Conservation (phyloP, 2,113 vertebrate species). For the Percopsis transmontana region DNA sequence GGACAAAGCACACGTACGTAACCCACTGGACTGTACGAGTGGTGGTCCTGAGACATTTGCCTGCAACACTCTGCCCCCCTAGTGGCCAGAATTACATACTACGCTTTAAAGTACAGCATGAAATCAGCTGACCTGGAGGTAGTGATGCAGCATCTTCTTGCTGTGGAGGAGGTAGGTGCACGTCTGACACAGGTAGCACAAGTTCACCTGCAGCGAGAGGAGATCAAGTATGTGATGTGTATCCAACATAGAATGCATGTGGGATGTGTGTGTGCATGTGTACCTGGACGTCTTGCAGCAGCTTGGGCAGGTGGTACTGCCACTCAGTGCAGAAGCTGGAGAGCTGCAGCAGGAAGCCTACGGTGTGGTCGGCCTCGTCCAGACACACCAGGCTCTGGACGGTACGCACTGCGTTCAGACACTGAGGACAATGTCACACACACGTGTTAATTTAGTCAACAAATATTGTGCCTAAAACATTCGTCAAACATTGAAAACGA, state of each 20-base stretch:
- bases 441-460: too few species aligned
- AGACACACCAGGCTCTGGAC: slow-evolving; percentile 93
- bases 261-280: background rate
- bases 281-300: slow-evolving; percentile 91
- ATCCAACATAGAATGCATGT: background rate
- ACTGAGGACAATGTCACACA: slow-evolving; percentile 70
- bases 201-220: slow-evolving; percentile 83
- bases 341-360: slow-evolving; percentile 96
- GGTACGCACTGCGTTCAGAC: slow-evolving; percentile 90
- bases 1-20: too few species aligned
- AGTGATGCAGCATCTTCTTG: slow-evolving; percentile 98
- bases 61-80: too few species aligned
- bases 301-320: slow-evolving; percentile 95
- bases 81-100: too few species aligned
- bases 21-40: too few species aligned
- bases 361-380: slow-evolving; percentile 95
- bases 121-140: slow-evolving; percentile 85
- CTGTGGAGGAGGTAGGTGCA: slow-evolving; percentile 96
- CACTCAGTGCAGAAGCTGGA: slow-evolving; percentile 95
- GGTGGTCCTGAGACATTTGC: too few species aligned
- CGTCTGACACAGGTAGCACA: slow-evolving; percentile 96
- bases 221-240: background rate
- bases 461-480: too few species aligned
- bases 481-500: too few species aligned
- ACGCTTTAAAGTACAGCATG: background rate